Evolutionary conservation across 1,140 invertebrate genomes (phyloP).

Genomic region (Drosophila carrolli): DNA sequence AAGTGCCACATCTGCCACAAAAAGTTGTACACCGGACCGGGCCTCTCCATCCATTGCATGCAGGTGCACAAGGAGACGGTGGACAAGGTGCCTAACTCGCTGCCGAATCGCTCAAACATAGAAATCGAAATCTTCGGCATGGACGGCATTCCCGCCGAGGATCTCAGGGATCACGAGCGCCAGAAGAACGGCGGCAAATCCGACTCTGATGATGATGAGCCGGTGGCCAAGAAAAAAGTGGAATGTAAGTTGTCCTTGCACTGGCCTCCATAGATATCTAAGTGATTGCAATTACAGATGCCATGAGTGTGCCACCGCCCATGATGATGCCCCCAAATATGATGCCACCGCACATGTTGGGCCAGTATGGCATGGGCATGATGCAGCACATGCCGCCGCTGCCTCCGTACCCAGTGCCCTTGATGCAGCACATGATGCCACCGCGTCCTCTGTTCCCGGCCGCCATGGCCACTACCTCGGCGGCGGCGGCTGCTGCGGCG

Average conservation of each 20-base stretch:
- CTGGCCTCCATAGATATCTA: neutral
- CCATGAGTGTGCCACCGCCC: constrained; percentile 85
- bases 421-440: constrained; percentile 89
- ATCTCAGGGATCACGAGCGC: constrained; percentile 96
- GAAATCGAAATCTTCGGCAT: constrained; percentile 99
- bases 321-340: constrained; percentile 87
- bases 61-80: constrained; percentile 99
- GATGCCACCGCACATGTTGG: constrained; percentile 87
- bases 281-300: constrained; percentile 37
- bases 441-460: constrained; percentile 92
- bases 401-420: constrained; percentile 86
- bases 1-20: constrained; percentile 99
- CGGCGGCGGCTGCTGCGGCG: constrained; percentile 84
- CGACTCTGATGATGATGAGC: constrained; percentile 93
- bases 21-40: constrained; percentile 99
- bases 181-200: constrained; percentile 89
- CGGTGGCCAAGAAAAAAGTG: constrained; percentile 90
- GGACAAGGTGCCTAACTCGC: constrained; percentile 99
- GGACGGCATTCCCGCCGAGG: constrained; percentile 99
- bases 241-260: constrained; percentile 85
- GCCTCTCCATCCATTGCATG: constrained; percentile 99
- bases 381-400: constrained; percentile 86
- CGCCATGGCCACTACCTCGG: constrained; percentile 88
- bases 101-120: constrained; percentile 98
- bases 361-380: constrained; percentile 86